Percentiles rank a stretch among this genome's conserved stretches.
These are phyloP conservation scores for Probosciger aterrimus DNA, from an alignment of 2,113 vertebrate species.

Conservation along the genomic window DNA sequence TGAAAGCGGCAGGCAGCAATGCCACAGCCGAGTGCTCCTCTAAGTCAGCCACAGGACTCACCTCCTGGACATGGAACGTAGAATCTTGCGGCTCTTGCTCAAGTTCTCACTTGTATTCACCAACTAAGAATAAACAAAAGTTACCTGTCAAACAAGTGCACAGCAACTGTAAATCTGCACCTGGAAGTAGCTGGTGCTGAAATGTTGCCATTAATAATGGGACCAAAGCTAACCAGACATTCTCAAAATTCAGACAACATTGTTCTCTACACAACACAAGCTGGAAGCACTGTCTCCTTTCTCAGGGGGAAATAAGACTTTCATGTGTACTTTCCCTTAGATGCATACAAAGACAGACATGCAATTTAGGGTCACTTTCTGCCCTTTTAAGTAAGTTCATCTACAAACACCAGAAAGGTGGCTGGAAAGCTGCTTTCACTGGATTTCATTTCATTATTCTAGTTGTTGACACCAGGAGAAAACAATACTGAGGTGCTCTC, in stretches of 20 bases:
- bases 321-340: neutral
- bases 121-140: conserved; percentile 74
- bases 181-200: neutral
- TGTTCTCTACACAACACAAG: neutral
- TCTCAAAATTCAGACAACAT: neutral
- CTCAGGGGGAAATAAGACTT: neutral
- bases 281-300: neutral
- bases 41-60: conserved; percentile 64
- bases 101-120: conserved; percentile 92
- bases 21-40: fast-evolving
- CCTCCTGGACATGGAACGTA: conserved; percentile 91
- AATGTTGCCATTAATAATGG: neutral
- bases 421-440: neutral
- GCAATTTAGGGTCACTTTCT: neutral
- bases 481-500: neutral
- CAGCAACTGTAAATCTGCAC: neutral
- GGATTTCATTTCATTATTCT: neutral
- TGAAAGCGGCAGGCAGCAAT: neutral
- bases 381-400: neutral
- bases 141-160: neutral
- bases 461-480: neutral
- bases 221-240: neutral
- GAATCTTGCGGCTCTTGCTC: conserved; percentile 90
- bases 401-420: neutral
- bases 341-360: neutral